Evolutionary conservation across 2,797 vertebrate genomes (phyloP).

Genomic region (Podarcis siculus): DNA sequence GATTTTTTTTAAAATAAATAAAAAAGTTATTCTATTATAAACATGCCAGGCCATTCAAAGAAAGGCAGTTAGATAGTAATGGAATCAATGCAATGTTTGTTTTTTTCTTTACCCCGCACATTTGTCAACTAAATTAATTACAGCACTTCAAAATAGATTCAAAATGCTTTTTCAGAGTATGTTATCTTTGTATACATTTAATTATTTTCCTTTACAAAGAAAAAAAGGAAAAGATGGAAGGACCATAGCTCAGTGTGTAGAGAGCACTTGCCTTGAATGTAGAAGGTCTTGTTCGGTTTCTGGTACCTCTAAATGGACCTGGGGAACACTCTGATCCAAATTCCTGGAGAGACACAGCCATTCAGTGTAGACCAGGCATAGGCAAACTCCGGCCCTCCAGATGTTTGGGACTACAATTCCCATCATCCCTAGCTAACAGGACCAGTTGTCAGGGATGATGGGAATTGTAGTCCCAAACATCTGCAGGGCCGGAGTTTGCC

Average conservation of each 20-base stretch:
- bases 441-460: no score
- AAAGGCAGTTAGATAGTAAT: constrained; percentile 43
- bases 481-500: no score
- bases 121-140: constrained; percentile 64
- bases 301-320: not conserved
- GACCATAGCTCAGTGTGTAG: not conserved
- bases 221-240: not conserved
- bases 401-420: no score
- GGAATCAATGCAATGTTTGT: constrained; percentile 45
- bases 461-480: no score
- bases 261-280: not conserved
- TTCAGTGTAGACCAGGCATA: not conserved
- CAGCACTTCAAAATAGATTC: constrained; percentile 21
- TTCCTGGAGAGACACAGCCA: not conserved
- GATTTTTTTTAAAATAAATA: constrained; percentile 44
- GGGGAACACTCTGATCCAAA: not conserved
- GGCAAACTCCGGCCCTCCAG: no score
- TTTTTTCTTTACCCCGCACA: not conserved
- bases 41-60: constrained; percentile 49
- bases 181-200: constrained; percentile 35
- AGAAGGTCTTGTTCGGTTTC: not conserved
- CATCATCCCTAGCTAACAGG: no score
- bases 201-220: constrained; percentile 22
- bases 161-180: constrained; percentile 29
- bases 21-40: constrained; percentile 56